Evolutionary conservation across 2,888 invertebrate genomes (phyloP).

Genomic region (Syrphus vitripennis): DNA sequence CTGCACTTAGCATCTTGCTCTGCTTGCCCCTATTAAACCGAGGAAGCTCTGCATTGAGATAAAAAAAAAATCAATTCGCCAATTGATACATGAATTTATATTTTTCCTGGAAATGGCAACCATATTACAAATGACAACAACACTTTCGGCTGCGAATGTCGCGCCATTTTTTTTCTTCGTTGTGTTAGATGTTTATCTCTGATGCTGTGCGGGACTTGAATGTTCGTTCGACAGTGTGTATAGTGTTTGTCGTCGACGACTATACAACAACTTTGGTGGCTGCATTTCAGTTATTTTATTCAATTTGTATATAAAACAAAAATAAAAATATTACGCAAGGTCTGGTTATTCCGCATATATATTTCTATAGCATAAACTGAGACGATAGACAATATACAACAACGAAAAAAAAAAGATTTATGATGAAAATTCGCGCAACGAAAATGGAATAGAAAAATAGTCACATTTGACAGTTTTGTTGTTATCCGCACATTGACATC

Average conservation of each 20-base stretch:
- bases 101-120: not conserved
- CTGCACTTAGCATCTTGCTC: no score
- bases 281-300: conserved; percentile 58
- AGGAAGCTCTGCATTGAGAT: no score
- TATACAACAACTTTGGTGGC: conserved; percentile 11
- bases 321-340: conserved; percentile 69
- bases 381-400: not conserved
- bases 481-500: conserved; percentile 64
- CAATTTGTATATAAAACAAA: conserved; percentile 60
- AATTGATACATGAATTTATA: not conserved
- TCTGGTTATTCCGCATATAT: conserved; percentile 11
- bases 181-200: conserved; percentile 43
- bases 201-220: conserved; percentile 31
- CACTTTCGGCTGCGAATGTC: not conserved
- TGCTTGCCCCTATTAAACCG: no score
- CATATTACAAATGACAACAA: not conserved
- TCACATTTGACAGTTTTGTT: conserved; percentile 52
- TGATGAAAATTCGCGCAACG: conserved; percentile 43
- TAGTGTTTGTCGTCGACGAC: conserved; percentile 6
- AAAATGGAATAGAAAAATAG: conserved; percentile 28
- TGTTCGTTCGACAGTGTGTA: not conserved
- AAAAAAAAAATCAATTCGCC: no score
- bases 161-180: conserved; percentile 7
- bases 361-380: not conserved
- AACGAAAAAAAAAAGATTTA: conserved; percentile 44